These are phyloP conservation scores for Alca torda DNA, from an alignment of 2,797 vertebrate genomes.

Conservation along the genomic window DNA sequence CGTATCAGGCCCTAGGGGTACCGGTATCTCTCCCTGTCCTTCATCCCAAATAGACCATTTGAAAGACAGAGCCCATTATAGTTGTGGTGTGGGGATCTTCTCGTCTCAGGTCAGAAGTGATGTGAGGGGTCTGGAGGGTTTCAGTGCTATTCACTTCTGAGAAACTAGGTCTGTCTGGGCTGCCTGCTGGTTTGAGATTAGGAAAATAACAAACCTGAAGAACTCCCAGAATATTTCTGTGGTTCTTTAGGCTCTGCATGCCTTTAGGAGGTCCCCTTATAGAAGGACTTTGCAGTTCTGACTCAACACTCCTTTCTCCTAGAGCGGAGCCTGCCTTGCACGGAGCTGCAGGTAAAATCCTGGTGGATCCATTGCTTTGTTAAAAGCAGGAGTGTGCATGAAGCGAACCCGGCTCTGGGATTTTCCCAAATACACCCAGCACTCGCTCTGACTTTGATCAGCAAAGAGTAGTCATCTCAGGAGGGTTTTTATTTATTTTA, in stretches of 20 bases:
- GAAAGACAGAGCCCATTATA: not conserved
- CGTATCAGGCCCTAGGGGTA: fast-evolving
- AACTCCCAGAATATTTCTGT: not conserved
- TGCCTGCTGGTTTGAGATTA: not conserved
- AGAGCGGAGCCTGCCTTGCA: not conserved
- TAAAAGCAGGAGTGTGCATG: not conserved
- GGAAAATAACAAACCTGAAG: not conserved
- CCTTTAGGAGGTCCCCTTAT: not conserved
- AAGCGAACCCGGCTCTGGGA: not conserved
- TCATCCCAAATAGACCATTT: not conserved
- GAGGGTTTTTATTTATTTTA: not conserved
- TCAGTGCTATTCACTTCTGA: not conserved
- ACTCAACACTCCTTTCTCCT: not conserved
- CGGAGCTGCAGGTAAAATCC: not conserved
- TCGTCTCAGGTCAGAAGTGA: not conserved
- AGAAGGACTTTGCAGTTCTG: not conserved
- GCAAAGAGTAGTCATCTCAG: not conserved
- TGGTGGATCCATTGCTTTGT: not conserved
- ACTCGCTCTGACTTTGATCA: not conserved
- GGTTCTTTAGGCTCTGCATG: not conserved
- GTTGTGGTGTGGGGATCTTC: not conserved
- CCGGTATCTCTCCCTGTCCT: not conserved
- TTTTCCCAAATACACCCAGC: not conserved
- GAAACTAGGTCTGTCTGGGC: not conserved
- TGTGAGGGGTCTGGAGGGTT: not conserved